Evolutionary conservation across 2,113 vertebrate species (phyloP).

Genomic region (Sinocyclocheilus maitianheensis): DNA sequence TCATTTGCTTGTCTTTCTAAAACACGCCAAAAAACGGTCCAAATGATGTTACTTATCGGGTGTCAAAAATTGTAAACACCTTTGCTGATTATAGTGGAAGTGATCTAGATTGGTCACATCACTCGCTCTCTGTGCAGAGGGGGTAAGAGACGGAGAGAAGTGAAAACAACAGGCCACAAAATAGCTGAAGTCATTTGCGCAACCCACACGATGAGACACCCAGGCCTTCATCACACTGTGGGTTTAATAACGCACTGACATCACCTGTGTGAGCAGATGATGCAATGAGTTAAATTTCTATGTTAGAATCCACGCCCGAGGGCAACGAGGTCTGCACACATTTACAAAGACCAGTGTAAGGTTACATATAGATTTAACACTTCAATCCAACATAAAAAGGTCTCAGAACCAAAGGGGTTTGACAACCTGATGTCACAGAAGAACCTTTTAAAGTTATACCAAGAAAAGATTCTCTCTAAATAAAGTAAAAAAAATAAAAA

Average conservation of each 20-base stretch:
- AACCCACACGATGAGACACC: neutral
- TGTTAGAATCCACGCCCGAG: neutral
- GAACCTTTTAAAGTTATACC: too few relatives aligned
- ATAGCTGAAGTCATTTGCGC: neutral
- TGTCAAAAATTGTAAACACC: neutral
- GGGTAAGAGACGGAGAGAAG: neutral
- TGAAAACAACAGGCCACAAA: slow-evolving; percentile 16
- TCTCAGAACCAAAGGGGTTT: neutral
- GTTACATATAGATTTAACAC: neutral
- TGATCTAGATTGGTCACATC: too few relatives aligned
- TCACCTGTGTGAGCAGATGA: slow-evolving; percentile 41
- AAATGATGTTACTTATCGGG: neutral
- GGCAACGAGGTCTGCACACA: neutral
- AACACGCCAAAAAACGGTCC: neutral
- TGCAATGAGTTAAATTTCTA: slow-evolving; percentile 10
- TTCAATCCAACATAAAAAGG: neutral
- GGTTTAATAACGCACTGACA: neutral
- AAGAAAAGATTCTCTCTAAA: neutral
- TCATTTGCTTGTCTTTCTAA: neutral
- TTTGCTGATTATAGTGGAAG: neutral
- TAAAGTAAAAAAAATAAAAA: neutral
- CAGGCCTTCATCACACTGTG: slow-evolving; percentile 17
- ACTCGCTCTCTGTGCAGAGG: neutral
- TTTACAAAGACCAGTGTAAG: neutral
- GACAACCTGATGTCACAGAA: neutral